Base-by-base conservation (phyloP, 2,888 invertebrate genomes). In the Scelioninae gen. 1 region DNA sequence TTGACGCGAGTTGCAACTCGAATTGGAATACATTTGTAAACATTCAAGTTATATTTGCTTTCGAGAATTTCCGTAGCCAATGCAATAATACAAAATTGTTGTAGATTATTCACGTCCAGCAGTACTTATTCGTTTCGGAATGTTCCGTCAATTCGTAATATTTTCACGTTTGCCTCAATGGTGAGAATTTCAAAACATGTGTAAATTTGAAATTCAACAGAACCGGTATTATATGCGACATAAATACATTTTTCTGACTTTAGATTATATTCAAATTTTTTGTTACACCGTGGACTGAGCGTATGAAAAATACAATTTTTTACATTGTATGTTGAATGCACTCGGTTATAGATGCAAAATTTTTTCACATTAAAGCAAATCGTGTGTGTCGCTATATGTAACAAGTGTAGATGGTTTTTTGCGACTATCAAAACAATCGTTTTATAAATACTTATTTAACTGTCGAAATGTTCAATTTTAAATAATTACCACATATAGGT, bases 11-110 rank as follows among this genome's bases (percentile, higher is more conserved):
- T 38, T 45, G 29, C 68, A 53, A 38, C 43, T 60, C 55, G 66
- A 47, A 80, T 80, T 75, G 60, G 65, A 75, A 60, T 63, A 80
- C 74, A 75, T 74, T 74, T 63, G 74, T 80, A 80, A 80, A 69
- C 68, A 75, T 80, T 75, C 74, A 62, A 74, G 74, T 80, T 80
- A 81, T 80, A 69, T 80, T 80, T 75, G 69, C 69, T 69, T 75
- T 81, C 58, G 75, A 75, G 65, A 69, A 81, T 69, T 69, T 81
- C 69, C 69, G 69, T 63, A 62, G 69, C 55, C 51, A 45, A 60
- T 34, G 69, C 75, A 75, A 68, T 69, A 81, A 81, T 69, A 75
- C 63, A 63, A 75, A 81, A 81, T 75, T 56, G 81, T 56, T 75
- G 66, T 63, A 68, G 69, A 81, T 81, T 75, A 81, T 81, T 81